Evolutionary conservation across 2,888 invertebrate species (phyloP).

Genomic region (Zaprionus bogoriensis): DNA sequence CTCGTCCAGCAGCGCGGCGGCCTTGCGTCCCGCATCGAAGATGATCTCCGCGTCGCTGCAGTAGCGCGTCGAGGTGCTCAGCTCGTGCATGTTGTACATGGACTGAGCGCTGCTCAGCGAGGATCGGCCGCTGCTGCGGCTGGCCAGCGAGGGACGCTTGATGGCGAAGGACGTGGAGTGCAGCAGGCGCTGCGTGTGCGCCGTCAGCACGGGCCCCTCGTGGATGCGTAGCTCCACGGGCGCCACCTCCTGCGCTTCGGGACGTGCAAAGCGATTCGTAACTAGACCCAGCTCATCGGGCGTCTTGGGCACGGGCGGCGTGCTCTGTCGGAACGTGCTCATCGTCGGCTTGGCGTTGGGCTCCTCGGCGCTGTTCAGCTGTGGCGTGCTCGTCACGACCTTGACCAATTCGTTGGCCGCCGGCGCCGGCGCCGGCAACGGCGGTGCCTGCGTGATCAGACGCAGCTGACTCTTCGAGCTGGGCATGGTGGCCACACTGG

Average conservation of each 20-base stretch:
- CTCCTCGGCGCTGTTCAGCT: constrained; percentile 49
- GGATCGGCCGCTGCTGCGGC: constrained; percentile 62
- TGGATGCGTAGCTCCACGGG: constrained; percentile 51
- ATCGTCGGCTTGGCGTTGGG: constrained; percentile 50
- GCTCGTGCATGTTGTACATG: constrained; percentile 79
- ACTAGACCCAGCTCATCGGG: constrained; percentile 59
- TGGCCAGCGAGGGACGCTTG: constrained; percentile 79
- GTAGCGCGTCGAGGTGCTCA: constrained; percentile 45
- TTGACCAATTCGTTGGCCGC: constrained; percentile 59
- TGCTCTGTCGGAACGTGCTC: constrained; percentile 69
- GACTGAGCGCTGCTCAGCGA: constrained; percentile 76
- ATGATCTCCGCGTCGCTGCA: constrained; percentile 68
- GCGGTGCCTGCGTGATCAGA: constrained; percentile 50
- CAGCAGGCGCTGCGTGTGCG: constrained; percentile 69
- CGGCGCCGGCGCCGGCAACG: constrained; percentile 31
- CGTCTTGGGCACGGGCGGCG: constrained; percentile 35
- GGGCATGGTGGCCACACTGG: constrained; percentile 60
- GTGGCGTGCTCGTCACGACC: constrained; percentile 55
- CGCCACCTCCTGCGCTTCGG: constrained; percentile 18
- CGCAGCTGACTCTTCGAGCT: constrained; percentile 37
- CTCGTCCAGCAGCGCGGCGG: constrained; percentile 82
- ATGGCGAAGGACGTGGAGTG: constrained; percentile 82
- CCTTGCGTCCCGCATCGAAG: constrained; percentile 60
- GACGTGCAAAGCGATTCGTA: constrained; percentile 61
- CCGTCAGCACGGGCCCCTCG: constrained; percentile 60